Evolutionary conservation across 2,113 vertebrate genomes (phyloP).

Genomic region (Indicator indicator): DNA sequence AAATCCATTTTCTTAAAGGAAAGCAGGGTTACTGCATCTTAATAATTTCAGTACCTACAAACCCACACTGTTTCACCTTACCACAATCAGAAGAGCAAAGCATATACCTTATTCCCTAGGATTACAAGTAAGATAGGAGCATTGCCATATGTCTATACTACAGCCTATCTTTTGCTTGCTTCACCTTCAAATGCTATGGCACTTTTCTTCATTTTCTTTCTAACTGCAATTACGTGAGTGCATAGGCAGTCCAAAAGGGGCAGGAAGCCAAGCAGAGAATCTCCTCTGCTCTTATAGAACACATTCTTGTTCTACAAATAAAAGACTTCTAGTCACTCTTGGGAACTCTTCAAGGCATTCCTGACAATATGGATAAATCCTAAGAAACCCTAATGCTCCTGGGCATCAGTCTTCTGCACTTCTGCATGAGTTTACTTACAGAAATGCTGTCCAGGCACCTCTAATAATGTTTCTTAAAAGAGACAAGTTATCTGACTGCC

Average conservation of each 20-base stretch:
- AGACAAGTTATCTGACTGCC: background rate
- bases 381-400: background rate
- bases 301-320: background rate
- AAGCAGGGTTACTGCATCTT: background rate
- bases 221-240: background rate
- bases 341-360: conserved; percentile 7
- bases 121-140: background rate
- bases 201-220: background rate
- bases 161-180: background rate
- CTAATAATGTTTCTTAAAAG: background rate
- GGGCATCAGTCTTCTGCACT: background rate
- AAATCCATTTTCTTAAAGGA: background rate
- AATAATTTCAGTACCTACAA: background rate
- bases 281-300: conserved; percentile 2
- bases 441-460: background rate
- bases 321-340: background rate
- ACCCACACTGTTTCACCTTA: background rate
- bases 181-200: background rate
- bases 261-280: background rate
- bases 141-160: background rate
- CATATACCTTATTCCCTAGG: background rate
- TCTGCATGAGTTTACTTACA: background rate
- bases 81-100: background rate
- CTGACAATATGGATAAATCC: conserved; percentile 7
- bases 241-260: background rate